These are phyloP conservation scores for Meandrusa payeni DNA, from an alignment of 2,888 invertebrate genomes.

Conservation along the genomic window DNA sequence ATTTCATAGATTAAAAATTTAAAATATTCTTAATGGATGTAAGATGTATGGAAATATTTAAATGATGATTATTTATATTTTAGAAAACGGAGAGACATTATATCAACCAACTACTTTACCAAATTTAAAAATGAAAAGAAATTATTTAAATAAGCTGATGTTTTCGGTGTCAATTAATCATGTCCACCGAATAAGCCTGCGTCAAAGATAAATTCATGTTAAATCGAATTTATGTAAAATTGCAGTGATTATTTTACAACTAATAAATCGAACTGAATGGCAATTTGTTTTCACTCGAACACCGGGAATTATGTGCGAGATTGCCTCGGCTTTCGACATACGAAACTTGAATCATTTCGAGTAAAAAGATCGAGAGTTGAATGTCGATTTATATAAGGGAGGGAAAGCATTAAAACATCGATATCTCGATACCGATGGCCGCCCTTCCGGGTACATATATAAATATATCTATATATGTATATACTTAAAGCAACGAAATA, in stretches of 20 bases:
- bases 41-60: too few relatives aligned
- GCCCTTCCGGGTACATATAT: constrained; percentile 56
- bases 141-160: constrained; percentile 9
- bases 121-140: constrained; percentile 5
- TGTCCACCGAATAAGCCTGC: constrained; percentile 26
- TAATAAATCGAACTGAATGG: constrained; percentile 47
- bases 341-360: constrained; percentile 38
- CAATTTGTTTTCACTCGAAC: constrained; percentile 43
- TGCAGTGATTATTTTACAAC: constrained; percentile 48
- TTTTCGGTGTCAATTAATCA: constrained; percentile 10
- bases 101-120: neutral
- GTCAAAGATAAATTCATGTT: constrained; percentile 51
- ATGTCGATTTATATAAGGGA: constrained; percentile 34
- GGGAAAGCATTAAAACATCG: constrained; percentile 49
- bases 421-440: constrained; percentile 49
- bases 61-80: too few relatives aligned
- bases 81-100: neutral
- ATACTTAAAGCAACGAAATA: constrained; percentile 48
- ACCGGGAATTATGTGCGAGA: constrained; percentile 26
- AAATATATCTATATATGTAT: constrained; percentile 47
- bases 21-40: too few relatives aligned
- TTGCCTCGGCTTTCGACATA: constrained; percentile 34
- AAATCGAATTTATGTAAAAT: constrained; percentile 52
- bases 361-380: constrained; percentile 35
- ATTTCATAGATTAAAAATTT: too few relatives aligned